A percentile compares a stretch with the other conserved stretches of the same genome.
Evolutionary conservation across 2,797 vertebrate species (phyloP).

Genomic region (Esox lucius): DNA sequence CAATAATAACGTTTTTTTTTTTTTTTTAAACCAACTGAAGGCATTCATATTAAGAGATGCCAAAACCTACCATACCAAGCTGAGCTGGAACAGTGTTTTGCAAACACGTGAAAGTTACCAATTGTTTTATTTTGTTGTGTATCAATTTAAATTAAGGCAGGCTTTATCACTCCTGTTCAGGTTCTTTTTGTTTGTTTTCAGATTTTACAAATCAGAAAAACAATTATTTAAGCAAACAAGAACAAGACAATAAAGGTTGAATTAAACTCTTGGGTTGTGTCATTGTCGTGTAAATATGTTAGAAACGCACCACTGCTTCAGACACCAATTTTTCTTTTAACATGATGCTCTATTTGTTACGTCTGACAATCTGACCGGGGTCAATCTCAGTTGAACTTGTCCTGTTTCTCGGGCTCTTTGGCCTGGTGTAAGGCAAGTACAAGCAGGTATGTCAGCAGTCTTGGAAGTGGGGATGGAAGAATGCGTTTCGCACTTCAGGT

Average conservation of each 20-base stretch:
- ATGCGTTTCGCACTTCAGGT: background rate
- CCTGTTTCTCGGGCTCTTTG: background rate
- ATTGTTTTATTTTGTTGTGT: constrained; percentile 73
- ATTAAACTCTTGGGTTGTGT: constrained; percentile 61
- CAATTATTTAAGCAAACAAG: constrained; percentile 83
- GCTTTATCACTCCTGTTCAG: constrained; percentile 83
- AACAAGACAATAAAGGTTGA: constrained; percentile 85
- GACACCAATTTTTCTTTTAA: background rate
- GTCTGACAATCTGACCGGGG: background rate
- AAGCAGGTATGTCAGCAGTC: background rate
- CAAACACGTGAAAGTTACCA: constrained; percentile 80
- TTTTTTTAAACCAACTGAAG: constrained; percentile 77
- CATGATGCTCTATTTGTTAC: background rate
- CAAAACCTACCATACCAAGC: constrained; percentile 78
- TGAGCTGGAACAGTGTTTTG: constrained; percentile 82
- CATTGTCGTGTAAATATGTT: constrained; percentile 3
- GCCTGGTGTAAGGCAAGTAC: background rate
- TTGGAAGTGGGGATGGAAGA: background rate
- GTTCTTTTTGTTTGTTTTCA: constrained; percentile 77
- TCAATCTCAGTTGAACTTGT: background rate
- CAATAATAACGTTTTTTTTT: constrained; percentile 74
- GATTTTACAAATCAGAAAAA: constrained; percentile 80
- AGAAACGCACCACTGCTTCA: background rate
- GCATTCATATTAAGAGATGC: constrained; percentile 77
- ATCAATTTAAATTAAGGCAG: constrained; percentile 82